Conservation (phyloP, 2,888 invertebrate genomes). For the Acleris laterana region DNA sequence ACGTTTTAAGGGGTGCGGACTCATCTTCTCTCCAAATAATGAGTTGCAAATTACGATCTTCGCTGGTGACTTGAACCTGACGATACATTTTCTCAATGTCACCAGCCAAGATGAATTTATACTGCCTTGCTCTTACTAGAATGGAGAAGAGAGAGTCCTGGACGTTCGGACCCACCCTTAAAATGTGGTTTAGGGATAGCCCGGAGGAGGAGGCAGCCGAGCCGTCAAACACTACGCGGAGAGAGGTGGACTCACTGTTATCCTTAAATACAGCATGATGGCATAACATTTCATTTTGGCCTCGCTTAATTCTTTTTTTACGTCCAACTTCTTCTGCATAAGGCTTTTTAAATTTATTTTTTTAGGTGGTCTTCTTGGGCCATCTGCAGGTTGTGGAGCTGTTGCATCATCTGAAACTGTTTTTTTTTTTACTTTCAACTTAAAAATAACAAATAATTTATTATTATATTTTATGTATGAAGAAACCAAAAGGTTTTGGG, state of each 20-base stretch:
- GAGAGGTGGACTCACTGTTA: conserved; percentile 1
- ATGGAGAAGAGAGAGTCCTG: conserved; percentile 10
- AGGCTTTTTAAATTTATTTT: too few species aligned
- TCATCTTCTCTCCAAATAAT: conserved; percentile 31
- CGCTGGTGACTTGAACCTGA: conserved; percentile 5
- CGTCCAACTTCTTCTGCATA: too few species aligned
- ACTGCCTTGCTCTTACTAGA: not conserved
- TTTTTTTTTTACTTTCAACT: too few species aligned
- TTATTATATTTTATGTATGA: too few species aligned
- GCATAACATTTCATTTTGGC: too few species aligned
- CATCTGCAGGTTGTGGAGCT: too few species aligned
- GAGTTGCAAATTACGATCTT: conserved; percentile 13
- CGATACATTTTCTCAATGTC: conserved; percentile 19
- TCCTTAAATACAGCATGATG: too few species aligned
- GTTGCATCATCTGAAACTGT: too few species aligned
- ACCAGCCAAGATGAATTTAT: conserved; percentile 5
- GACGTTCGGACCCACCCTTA: not conserved
- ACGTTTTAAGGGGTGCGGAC: conserved; percentile 21
- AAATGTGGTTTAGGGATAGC: not conserved
- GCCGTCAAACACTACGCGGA: not conserved
- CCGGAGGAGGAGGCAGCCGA: conserved; percentile 2
- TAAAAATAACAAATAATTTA: too few species aligned
- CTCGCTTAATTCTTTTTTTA: too few species aligned
- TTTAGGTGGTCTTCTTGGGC: too few species aligned
- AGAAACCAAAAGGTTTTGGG: too few species aligned